phyloP scores from a whole-genome alignment of 2,113 vertebrate species.

The Delphinapterus leucas region DNA sequence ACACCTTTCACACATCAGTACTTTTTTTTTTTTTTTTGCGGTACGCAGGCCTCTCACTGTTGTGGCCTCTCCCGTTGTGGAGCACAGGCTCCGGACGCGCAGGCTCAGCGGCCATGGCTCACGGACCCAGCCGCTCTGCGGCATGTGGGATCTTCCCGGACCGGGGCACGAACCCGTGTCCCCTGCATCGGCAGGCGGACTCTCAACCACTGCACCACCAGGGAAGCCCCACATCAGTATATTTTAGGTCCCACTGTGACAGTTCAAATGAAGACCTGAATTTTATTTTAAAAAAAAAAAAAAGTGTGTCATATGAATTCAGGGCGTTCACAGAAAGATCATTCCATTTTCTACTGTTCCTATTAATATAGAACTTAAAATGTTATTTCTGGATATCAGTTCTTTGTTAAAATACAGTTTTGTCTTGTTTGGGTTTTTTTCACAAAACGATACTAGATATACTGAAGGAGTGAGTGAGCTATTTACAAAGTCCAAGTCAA shows the following conservation, averaged over 20 bases:
- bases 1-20: background rate
- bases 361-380: constrained; percentile 2
- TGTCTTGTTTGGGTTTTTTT: background rate
- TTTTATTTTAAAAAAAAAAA: constrained; percentile 45
- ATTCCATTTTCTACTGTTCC: background rate
- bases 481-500: background rate
- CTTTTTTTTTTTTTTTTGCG: background rate
- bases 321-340: background rate
- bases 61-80: too few relatives aligned
- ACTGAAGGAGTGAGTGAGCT: background rate
- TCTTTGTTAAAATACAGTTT: constrained; percentile 28
- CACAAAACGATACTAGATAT: background rate
- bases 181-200: too few relatives aligned
- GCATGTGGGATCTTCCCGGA: too few relatives aligned
- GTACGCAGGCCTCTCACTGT: too few relatives aligned
- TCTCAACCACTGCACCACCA: too few relatives aligned
- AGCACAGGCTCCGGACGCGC: too few relatives aligned
- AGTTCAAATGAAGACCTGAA: constrained; percentile 22
- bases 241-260: background rate
- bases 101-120: too few relatives aligned
- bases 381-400: background rate
- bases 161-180: too few relatives aligned
- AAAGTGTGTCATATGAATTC: background rate
- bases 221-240: background rate
- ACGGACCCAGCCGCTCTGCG: accelerated